Evolutionary conservation across 1,140 invertebrate genomes (phyloP).

Genomic region (Drosophila nasuta): DNA sequence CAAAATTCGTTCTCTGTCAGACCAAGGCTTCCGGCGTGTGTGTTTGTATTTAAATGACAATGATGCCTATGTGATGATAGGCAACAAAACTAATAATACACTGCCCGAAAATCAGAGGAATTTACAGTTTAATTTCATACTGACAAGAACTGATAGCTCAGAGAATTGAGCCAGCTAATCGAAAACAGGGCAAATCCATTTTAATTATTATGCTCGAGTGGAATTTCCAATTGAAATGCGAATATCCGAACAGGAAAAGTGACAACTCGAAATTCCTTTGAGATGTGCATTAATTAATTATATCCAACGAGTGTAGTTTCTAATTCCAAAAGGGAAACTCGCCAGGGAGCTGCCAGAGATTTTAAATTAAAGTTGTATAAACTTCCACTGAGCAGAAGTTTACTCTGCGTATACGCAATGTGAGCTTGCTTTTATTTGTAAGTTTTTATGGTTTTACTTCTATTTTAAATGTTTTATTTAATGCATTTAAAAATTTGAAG

Average conservation of each 20-base stretch:
- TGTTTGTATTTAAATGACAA: constrained; percentile 73
- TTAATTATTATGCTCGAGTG: constrained; percentile 35
- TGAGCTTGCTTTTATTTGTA: not conserved
- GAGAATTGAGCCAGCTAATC: constrained; percentile 10
- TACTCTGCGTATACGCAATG: constrained; percentile 2
- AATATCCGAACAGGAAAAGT: constrained; percentile 7
- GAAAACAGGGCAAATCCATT: constrained; percentile 19
- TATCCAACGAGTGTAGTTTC: not conserved
- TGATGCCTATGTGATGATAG: constrained; percentile 65
- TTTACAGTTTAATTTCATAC: not conserved
- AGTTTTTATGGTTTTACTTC: too few species aligned
- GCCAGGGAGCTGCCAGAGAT: not conserved
- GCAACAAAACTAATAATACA: constrained; percentile 47
- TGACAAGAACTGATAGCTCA: constrained; percentile 4
- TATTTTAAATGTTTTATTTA: too few species aligned
- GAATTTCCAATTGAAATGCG: constrained; percentile 22
- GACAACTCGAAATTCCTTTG: constrained; percentile 13
- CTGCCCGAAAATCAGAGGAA: constrained; percentile 23
- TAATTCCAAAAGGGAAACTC: not conserved
- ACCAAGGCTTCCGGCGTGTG: constrained; percentile 1
- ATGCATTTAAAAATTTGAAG: too few species aligned
- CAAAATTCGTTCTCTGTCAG: constrained; percentile 46
- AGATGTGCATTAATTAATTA: constrained; percentile 39
- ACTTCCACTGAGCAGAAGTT: not conserved
- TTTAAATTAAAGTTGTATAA: constrained; percentile 9